A percentile compares a stretch with the other conserved stretches of the same genome.
Evolutionary conservation across 2,888 invertebrate genomes (phyloP).

Genomic region (Drosophila infuscata): DNA sequence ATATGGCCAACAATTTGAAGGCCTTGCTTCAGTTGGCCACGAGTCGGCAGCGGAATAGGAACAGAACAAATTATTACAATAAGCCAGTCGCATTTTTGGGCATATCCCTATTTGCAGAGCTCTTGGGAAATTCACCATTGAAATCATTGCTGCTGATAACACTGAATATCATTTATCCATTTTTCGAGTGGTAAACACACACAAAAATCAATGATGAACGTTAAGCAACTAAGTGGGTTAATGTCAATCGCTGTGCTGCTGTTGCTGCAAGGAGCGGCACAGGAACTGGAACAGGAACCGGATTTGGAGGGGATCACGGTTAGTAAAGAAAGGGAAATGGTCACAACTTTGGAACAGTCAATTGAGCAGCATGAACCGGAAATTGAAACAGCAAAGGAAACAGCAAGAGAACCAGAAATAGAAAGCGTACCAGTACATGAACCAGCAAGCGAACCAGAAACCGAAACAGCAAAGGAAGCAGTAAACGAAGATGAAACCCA

Average conservation of each 20-base stretch:
- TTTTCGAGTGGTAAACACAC: background rate
- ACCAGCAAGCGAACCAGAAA: background rate
- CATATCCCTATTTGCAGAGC: conserved; percentile 46
- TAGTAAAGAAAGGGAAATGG: background rate
- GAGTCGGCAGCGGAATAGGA: conserved; percentile 31
- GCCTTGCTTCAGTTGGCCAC: conserved; percentile 51
- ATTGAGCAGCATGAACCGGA: conserved; percentile 10
- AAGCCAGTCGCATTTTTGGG: conserved; percentile 16
- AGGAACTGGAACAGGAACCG: conserved; percentile 21
- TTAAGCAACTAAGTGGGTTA: conserved; percentile 35
- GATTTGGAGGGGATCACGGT: background rate
- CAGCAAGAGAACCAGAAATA: background rate
- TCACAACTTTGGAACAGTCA: background rate
- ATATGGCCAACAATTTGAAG: conserved; percentile 49
- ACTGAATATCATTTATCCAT: background rate
- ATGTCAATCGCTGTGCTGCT: conserved; percentile 25
- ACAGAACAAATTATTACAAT: background rate
- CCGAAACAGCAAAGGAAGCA: background rate
- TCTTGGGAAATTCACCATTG: conserved; percentile 26
- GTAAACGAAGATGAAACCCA: background rate
- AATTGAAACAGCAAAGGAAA: background rate
- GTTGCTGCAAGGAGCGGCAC: conserved; percentile 31
- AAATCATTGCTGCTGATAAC: conserved; percentile 27
- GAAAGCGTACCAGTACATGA: background rate
- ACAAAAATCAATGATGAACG: conserved; percentile 33